Evolutionary conservation across 2,113 vertebrate genomes (phyloP).

Genomic region (Oophaga pumilio): DNA sequence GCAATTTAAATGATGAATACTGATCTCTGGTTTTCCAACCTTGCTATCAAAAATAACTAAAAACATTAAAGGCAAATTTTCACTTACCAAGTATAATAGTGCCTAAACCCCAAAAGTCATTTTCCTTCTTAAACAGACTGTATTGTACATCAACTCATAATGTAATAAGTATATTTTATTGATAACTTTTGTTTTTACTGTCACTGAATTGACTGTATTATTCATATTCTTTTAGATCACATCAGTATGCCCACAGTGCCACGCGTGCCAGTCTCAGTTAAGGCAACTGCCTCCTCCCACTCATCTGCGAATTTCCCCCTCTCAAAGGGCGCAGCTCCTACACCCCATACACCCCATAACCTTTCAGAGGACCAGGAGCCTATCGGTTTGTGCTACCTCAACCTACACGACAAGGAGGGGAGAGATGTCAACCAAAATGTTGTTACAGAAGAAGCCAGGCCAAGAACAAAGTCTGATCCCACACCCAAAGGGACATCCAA

Average conservation of each 20-base stretch:
- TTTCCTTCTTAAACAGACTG: neutral
- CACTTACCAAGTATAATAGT: too few species aligned
- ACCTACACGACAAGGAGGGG: constrained; percentile 91
- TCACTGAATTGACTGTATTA: neutral
- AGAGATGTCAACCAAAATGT: constrained; percentile 94
- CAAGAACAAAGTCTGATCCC: constrained; percentile 94
- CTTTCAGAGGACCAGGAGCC: constrained; percentile 83
- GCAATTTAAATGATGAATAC: too few species aligned
- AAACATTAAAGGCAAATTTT: too few species aligned
- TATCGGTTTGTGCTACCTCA: constrained; percentile 93
- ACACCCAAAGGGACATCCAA: constrained; percentile 82
- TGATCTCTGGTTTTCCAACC: too few species aligned
- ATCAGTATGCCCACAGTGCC: constrained; percentile 78
- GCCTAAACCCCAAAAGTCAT: neutral
- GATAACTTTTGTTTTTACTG: neutral
- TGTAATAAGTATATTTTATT: neutral
- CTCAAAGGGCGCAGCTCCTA: constrained; percentile 64
- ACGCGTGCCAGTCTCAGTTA: constrained; percentile 76
- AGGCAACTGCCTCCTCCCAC: constrained; percentile 69
- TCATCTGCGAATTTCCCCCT: neutral
- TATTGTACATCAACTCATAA: neutral
- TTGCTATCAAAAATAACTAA: too few species aligned
- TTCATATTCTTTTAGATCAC: constrained; percentile 82
- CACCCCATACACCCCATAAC: constrained; percentile 69
- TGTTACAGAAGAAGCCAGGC: constrained; percentile 84